A percentile compares a stretch with the other conserved stretches of the same genome.
Conservation (phyloP, 2,797 vertebrate species). For the Chrysolophus pictus region DNA sequence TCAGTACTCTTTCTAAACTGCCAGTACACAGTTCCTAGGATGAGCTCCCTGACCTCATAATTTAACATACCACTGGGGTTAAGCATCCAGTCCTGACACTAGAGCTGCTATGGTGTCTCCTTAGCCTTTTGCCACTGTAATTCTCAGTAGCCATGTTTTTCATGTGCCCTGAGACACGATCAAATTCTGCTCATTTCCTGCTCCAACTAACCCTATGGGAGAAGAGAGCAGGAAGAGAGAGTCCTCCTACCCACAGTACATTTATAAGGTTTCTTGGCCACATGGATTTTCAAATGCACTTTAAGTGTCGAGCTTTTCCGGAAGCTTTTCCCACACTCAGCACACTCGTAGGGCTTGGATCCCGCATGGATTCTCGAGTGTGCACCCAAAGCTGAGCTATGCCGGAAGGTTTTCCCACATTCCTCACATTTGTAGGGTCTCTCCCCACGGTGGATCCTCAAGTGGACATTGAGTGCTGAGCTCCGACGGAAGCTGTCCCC, state of each 20-base stretch:
- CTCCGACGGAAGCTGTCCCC: conserved; percentile 54
- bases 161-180: neutral
- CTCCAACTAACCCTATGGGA: neutral
- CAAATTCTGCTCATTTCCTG: neutral
- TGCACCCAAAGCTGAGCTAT: conserved; percentile 31
- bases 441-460: conserved; percentile 36
- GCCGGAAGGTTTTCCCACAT: conserved; percentile 33
- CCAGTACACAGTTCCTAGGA: rapidly evolving
- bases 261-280: conserved; percentile 29
- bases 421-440: conserved; percentile 42
- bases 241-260: conserved; percentile 54
- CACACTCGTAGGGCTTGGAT: conserved; percentile 1
- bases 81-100: neutral
- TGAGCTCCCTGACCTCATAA: neutral
- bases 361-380: conserved; percentile 40
- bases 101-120: rapidly evolving
- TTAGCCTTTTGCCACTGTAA: rapidly evolving
- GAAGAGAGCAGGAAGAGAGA: neutral
- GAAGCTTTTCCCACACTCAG: conserved; percentile 56
- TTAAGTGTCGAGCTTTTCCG: conserved; percentile 44
- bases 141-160: neutral
- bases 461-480: conserved; percentile 21
- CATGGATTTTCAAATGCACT: conserved; percentile 63
- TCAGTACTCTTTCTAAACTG: neutral
- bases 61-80: neutral